These are phyloP conservation scores for Cottus gobio DNA, from an alignment of 2,113 vertebrate species.

Conservation along the genomic window DNA sequence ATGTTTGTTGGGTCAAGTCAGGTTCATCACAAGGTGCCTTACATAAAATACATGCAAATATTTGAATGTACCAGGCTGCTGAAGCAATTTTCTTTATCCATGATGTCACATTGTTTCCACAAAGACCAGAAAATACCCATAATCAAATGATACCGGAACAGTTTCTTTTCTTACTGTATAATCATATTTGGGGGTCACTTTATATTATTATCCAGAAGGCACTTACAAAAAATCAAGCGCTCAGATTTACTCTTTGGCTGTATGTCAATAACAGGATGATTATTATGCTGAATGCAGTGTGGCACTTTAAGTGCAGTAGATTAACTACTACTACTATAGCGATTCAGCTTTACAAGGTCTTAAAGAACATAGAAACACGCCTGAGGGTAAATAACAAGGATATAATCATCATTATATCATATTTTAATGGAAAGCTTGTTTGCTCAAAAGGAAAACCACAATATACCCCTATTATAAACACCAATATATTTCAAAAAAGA, in stretches of 20 bases:
- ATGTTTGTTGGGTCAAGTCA: constrained; percentile 14
- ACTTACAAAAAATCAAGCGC: not conserved
- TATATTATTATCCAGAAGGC: not conserved
- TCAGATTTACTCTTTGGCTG: not conserved
- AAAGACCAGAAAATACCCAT: not conserved
- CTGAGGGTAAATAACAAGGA: not conserved
- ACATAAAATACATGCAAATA: not conserved
- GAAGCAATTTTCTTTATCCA: not conserved
- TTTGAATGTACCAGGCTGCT: not conserved
- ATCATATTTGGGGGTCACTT: not conserved
- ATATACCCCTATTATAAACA: no score
- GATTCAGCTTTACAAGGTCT: not conserved
- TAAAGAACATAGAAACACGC: not conserved
- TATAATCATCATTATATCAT: not conserved
- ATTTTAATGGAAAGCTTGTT: not conserved
- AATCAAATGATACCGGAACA: not conserved
- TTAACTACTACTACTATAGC: not conserved
- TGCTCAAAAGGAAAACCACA: not conserved
- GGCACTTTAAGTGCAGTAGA: not conserved
- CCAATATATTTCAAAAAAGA: not conserved
- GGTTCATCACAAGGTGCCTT: constrained; percentile 17
- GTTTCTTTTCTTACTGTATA: no score
- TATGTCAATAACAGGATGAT: not conserved
- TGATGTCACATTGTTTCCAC: not conserved
- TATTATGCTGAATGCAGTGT: not conserved